Conservation (phyloP, 1,140 invertebrate genomes). For the Caenorhabditis latens region DNA sequence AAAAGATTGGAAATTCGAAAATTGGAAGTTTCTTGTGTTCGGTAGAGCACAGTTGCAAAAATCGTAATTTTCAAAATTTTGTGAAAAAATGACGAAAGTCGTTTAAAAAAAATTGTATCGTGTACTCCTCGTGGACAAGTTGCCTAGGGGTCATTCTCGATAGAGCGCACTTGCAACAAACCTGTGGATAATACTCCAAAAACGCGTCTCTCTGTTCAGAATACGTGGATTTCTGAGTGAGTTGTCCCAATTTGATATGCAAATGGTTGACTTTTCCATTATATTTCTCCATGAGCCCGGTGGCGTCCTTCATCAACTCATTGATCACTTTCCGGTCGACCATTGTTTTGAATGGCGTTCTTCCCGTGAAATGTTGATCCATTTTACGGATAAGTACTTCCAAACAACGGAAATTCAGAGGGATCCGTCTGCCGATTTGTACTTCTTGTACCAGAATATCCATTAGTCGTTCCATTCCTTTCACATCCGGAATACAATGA, state of each 20-base stretch:
- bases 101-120: no score
- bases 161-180: neutral
- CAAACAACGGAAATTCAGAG: conserved; percentile 15
- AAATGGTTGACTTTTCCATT: neutral
- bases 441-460: conserved; percentile 7
- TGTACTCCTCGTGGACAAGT: no score
- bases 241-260: neutral
- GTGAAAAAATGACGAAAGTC: no score
- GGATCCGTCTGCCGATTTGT: neutral
- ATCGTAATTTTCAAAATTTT: no score
- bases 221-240: neutral
- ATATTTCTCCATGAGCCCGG: neutral
- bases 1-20: no score
- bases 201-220: neutral
- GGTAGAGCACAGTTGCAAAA: no score
- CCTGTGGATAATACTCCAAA: neutral
- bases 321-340: neutral
- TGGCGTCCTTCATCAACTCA: conserved; percentile 55
- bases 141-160: no score
- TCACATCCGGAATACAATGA: conserved; percentile 5
- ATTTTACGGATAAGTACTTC: neutral
- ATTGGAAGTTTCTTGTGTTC: no score
- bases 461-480: neutral
- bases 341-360: neutral
- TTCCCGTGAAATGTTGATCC: conserved; percentile 8